phyloP scores from a whole-genome alignment of 2,888 invertebrate species.

The Rhopalosiphum nymphaeae region DNA sequence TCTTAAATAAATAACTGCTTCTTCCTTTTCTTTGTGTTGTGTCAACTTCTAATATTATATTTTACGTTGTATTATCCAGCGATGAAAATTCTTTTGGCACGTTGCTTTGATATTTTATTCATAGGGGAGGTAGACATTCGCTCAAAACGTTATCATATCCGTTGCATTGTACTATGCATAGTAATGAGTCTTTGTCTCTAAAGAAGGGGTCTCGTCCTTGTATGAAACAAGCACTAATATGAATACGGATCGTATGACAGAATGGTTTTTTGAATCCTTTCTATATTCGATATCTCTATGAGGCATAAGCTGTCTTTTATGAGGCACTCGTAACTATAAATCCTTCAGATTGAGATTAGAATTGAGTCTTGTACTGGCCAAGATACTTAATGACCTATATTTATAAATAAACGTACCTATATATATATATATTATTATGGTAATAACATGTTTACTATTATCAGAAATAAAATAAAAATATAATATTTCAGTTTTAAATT shows the following conservation, averaged over 20 bases:
- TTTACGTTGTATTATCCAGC: neutral
- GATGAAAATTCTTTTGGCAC: constrained; percentile 41
- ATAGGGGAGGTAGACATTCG: constrained; percentile 41
- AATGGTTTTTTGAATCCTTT: constrained; percentile 12
- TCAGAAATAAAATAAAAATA: neutral
- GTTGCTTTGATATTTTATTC: constrained; percentile 61
- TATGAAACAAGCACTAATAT: constrained; percentile 8
- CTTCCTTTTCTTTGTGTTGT: neutral
- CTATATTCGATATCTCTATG: neutral
- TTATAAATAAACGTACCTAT: neutral
- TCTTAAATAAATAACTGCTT: neutral
- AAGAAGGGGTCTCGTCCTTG: neutral
- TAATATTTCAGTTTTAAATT: neutral
- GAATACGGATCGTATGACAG: constrained; percentile 43
- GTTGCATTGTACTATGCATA: constrained; percentile 52
- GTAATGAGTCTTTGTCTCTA: constrained; percentile 51
- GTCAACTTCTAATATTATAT: constrained; percentile 4
- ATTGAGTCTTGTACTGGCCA: neutral
- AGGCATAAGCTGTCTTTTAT: neutral
- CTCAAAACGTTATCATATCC: constrained; percentile 59
- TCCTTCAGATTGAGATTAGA: neutral
- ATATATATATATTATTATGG: neutral
- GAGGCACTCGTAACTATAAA: neutral
- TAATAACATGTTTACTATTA: neutral
- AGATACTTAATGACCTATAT: neutral